Evolutionary conservation across 2,113 vertebrate genomes (phyloP).

Genomic region (Gymnobelideus leadbeateri): DNA sequence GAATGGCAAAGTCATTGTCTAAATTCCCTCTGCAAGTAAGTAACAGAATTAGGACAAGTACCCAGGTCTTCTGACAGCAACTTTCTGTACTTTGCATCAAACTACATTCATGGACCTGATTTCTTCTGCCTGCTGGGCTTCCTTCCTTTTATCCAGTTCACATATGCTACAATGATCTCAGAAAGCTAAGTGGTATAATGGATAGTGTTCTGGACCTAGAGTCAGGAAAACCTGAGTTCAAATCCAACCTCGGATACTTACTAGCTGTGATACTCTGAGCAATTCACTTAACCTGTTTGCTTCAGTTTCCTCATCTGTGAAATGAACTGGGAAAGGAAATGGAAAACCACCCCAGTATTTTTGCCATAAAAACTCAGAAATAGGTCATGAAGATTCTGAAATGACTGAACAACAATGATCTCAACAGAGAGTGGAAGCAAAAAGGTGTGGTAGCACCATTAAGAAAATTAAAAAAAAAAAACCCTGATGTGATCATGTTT

Average conservation of each 20-base stretch:
- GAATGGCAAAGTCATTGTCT: neutral
- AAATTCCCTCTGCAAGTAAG: neutral
- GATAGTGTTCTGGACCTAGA: neutral
- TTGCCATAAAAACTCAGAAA: neutral
- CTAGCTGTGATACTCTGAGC: neutral
- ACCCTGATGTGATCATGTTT: neutral
- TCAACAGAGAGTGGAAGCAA: neutral
- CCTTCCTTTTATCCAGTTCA: neutral
- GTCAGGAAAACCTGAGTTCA: neutral
- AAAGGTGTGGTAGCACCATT: neutral
- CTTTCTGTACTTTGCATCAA: neutral
- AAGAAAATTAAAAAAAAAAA: neutral
- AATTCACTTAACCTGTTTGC: neutral
- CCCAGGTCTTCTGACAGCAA: neutral
- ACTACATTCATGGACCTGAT: neutral
- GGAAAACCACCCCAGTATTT: neutral
- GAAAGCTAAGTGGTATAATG: neutral
- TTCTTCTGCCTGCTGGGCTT: neutral
- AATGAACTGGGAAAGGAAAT: neutral
- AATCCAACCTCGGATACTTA: neutral
- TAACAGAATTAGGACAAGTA: neutral
- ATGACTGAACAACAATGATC: neutral
- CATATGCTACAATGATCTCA: neutral
- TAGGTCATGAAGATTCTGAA: neutral
- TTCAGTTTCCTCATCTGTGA: neutral